phyloP scores from a whole-genome alignment of 2,888 invertebrate species.

The Dusona sp. region DNA sequence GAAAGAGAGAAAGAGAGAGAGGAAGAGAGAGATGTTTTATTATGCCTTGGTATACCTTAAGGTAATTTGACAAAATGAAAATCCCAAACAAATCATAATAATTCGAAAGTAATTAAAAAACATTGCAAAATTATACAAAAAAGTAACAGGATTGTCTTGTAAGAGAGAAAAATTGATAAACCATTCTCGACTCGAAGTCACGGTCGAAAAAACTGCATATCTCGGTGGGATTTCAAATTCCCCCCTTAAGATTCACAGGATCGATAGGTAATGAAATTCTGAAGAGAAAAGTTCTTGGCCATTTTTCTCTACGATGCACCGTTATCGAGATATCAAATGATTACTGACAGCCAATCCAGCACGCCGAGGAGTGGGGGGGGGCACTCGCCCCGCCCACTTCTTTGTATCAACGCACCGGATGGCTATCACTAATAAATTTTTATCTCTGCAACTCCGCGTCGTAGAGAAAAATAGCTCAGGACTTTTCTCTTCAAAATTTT shows the following conservation, averaged over 20 bases:
- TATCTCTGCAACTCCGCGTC: not conserved
- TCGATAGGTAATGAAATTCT: not conserved
- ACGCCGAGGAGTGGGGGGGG: not conserved
- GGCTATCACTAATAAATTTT: not conserved
- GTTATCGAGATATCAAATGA: not conserved
- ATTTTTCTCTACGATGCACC: conserved; percentile 1
- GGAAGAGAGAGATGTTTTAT: not conserved
- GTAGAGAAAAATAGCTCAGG: not conserved
- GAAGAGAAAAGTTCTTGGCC: not conserved
- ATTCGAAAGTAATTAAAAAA: not conserved
- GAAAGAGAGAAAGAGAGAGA: conserved; percentile 13
- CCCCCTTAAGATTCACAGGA: not conserved
- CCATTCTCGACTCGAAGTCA: not conserved
- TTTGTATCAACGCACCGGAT: not conserved
- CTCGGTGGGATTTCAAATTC: not conserved
- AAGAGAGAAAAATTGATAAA: conserved; percentile 3
- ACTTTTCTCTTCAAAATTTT: not conserved
- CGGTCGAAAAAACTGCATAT: not conserved
- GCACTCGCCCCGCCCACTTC: not conserved
- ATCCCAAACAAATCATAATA: not conserved
- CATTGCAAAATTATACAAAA: not conserved
- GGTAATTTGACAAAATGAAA: not conserved
- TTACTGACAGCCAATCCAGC: not conserved
- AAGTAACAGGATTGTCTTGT: not conserved
- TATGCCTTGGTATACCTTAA: not conserved